Base-by-base conservation (phyloP, 2,888 invertebrate species). In the Anorthoa munda region DNA sequence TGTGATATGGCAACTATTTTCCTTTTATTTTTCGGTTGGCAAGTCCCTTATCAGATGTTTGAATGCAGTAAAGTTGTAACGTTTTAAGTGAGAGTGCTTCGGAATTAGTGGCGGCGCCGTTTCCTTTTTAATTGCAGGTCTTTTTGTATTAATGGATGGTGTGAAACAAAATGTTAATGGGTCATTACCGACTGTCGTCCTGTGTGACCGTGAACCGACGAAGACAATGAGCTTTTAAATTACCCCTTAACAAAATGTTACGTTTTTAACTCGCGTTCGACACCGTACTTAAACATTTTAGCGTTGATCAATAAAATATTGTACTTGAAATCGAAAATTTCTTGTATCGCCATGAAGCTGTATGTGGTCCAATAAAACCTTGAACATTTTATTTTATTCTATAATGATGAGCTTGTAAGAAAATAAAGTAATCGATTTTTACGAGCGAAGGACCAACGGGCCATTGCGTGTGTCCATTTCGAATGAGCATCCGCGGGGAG, bases 141-240 rank as follows among this genome's bases (percentile, higher is more conserved):
- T 89, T 91, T 90, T 88, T 84, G 90, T 91, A 89, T 89, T 92
- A 93, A 94, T 93, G 92, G 90, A 90, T 87, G 87, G 91, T 93
- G 93, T 94, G 90, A 92, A 93, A 92, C 94, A 91, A 92, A 93
- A 93, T 90, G 88, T 90, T 93, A 92, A 93, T 93, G 91, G 86
- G 87, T 92, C 92, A 92, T 94, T 93, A 93, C 90, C 89, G 90
- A 87, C 86, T 92, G 90, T 91, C 90, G 88, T 89, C 89, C 87
- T 81, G 83, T 84, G 86, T 89, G 90, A 89, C 92, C 90, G 88
- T 91, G 89, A 91, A 90, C 81, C 73, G 61, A 67, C 61, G 56
- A 77, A 86, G 71, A 88, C 89, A 89, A 89, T 90, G 76, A 89
- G 66, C 82, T 80, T 84, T 84, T 85, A 79, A 84, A 84, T 81